phyloP scores from a whole-genome alignment of 2,888 invertebrate species.

The Atherix ibis region DNA sequence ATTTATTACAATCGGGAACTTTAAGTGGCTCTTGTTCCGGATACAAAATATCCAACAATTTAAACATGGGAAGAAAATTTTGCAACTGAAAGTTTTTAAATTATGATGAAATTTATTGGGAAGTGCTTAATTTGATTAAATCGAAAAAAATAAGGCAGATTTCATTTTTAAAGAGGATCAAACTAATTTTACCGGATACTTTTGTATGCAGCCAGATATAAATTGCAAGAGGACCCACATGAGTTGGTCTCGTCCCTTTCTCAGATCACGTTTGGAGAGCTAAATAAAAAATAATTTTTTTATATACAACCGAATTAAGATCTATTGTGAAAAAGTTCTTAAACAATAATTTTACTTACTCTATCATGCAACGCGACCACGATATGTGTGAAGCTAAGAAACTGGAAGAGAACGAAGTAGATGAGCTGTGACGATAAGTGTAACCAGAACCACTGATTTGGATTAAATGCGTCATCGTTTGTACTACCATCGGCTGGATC shows the following conservation, averaged over 20 bases:
- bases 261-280: conserved; percentile 61
- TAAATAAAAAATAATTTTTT: conserved; percentile 26
- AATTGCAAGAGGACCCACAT: conserved; percentile 98
- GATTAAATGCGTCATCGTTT: conserved; percentile 29
- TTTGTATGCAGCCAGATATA: conserved; percentile 90
- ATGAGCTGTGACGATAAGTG: conserved; percentile 89
- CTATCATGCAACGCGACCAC: conserved; percentile 78
- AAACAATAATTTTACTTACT: too few species aligned
- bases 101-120: background rate
- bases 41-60: conserved; percentile 81
- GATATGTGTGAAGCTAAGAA: conserved; percentile 84
- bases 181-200: conserved; percentile 55
- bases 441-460: conserved; percentile 70
- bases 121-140: background rate
- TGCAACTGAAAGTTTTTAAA: conserved; percentile 40
- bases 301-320: too few species aligned
- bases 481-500: conserved; percentile 38
- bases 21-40: conserved; percentile 81
- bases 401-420: conserved; percentile 87
- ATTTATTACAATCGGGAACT: conserved; percentile 75
- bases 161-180: background rate
- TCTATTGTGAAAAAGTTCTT: too few species aligned
- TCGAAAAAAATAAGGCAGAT: too few species aligned
- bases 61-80: conserved; percentile 78
- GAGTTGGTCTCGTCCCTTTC: conserved; percentile 88